phyloP scores from a whole-genome alignment of 2,888 invertebrate species.

The Idaea biselata region DNA sequence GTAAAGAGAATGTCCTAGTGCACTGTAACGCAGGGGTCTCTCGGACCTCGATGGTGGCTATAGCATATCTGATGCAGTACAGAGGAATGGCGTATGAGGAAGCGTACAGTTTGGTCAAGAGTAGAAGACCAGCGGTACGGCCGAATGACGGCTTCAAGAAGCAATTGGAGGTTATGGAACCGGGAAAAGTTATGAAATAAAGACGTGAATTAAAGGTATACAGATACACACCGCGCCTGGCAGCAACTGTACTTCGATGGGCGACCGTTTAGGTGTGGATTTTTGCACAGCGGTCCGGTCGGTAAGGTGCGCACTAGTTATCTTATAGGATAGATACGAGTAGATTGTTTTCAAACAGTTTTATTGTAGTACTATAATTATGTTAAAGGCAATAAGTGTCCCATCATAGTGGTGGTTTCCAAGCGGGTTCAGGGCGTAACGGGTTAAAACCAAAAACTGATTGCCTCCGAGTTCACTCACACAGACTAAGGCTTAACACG shows the following conservation, averaged over 20 bases:
- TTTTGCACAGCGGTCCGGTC: neutral
- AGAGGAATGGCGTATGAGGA: constrained; percentile 79
- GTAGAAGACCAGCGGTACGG: constrained; percentile 83
- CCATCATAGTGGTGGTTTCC: too few relatives aligned
- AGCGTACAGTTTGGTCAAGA: constrained; percentile 85
- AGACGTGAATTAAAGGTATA: neutral
- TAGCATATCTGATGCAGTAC: constrained; percentile 89
- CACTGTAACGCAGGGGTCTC: constrained; percentile 97
- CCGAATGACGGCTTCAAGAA: constrained; percentile 91
- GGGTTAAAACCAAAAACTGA: too few relatives aligned
- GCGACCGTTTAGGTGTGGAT: neutral
- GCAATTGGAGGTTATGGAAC: constrained; percentile 78
- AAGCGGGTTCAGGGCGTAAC: too few relatives aligned
- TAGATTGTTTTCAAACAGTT: too few relatives aligned
- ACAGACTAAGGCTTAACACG: too few relatives aligned
- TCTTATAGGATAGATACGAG: neutral
- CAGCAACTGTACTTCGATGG: too few relatives aligned
- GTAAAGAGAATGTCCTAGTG: constrained; percentile 83
- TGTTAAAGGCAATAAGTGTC: too few relatives aligned
- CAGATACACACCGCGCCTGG: too few relatives aligned
- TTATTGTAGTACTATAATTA: too few relatives aligned
- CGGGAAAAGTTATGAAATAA: constrained; percentile 39
- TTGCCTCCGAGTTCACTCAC: too few relatives aligned
- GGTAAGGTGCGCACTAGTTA: neutral
- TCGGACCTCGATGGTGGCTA: constrained; percentile 88